These are phyloP conservation scores for Hydractinia symbiolongicarpus DNA, from an alignment of 30 jellyfish, hydroid and myxozoan genomes.

Conservation along the genomic window DNA sequence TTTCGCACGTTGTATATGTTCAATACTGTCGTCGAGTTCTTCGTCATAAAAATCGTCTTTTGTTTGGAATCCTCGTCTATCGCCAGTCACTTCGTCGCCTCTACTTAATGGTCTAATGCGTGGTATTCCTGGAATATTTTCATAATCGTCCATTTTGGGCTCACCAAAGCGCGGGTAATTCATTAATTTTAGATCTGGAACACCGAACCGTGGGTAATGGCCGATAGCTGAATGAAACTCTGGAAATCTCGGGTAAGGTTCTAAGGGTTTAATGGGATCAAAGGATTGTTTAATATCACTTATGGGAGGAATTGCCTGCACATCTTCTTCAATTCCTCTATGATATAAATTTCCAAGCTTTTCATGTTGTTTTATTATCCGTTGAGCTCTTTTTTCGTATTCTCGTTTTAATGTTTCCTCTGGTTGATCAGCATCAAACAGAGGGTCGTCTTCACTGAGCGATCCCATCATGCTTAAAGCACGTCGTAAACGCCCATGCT, in stretches of 20 bases:
- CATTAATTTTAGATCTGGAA: slow-evolving; percentile 2
- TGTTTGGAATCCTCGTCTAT: not conserved
- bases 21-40: slow-evolving; percentile 8
- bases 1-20: not conserved
- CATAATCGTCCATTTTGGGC: slow-evolving; percentile 22
- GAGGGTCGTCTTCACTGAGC: not conserved
- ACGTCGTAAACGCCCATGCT: not conserved
- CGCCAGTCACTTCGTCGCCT: slow-evolving; percentile 29
- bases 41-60: not conserved
- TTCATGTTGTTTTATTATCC: not conserved
- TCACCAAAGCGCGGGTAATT: slow-evolving; percentile 17
- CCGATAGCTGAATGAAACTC: not conserved
- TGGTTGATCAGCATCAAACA: slow-evolving; percentile 17
- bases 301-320: not conserved
- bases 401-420: slow-evolving; percentile 6
- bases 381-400: not conserved
- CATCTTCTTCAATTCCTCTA: not conserved
- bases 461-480: not conserved
- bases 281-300: not conserved
- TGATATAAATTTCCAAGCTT: not conserved
- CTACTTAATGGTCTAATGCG: slow-evolving; percentile 13
- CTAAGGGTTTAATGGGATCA: slow-evolving; percentile 10
- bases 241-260: not conserved
- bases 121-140: slow-evolving; percentile 21
- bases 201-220: slow-evolving; percentile 10